Base-by-base conservation (phyloP, 2,797 vertebrate species). In the Pantherophis alleghaniensis region DNA sequence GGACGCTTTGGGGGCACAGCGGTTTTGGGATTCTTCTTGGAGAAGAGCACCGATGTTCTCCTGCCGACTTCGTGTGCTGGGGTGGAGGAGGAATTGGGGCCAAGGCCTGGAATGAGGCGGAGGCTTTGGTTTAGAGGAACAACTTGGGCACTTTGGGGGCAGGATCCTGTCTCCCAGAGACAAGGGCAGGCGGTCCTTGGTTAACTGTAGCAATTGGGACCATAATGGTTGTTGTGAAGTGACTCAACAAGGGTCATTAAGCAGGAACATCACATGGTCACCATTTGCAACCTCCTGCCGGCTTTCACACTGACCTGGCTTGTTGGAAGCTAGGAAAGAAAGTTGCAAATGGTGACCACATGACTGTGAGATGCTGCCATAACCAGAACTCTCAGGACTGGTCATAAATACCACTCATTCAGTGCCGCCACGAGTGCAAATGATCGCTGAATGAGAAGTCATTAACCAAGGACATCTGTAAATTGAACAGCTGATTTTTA, bases 11-110 rank as follows among this genome's bases (percentile, higher is more conserved):
- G 99, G 66, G 99, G 99, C 87, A 99, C 99, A 4, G 98, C 97
- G 42, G 99, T 98, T 97, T 99, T 99, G 93, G 98, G 99, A 97
- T 99, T 99, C 98, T 99, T 99, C 98, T 99, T 99, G 95, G 99
- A 99, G 98, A 99, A 99, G 94, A 99, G 99, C 94, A 99, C 99
- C 24, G 99, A 99, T 24, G 99, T 99, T 94, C 99, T 98, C 89
- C 99, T 98, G 93, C 99, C 99, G 94, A 99, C 99, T 97, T 99
- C 99, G 66, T 99, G 98, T 61, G 99, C 98, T 95, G 98, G 97
- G 2, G 98, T 98, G 66, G 98, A 99, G 91, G 98, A 99, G 96
- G 98, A 98, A 94, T 99, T 99, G 92, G 98, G 98, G 90, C 98
- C 98, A 93, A 99, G 96, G 94, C 99, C 99, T 99, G 95, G 74